These are phyloP conservation scores for Heliconius erato DNA, from an alignment of 2,888 invertebrate genomes.

Conservation along the genomic window DNA sequence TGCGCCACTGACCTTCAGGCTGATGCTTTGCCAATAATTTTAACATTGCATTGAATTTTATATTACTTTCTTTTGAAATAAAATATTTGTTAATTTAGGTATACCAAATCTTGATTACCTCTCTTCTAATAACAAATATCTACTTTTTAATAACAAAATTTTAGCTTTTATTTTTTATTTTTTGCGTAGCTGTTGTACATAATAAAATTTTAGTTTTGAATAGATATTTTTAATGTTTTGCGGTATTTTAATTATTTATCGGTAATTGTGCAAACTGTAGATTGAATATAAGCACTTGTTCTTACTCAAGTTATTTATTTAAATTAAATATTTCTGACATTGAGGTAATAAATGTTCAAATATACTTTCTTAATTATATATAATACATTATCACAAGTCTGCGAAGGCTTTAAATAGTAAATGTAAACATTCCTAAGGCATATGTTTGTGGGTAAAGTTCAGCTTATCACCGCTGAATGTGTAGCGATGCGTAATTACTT, in stretches of 20 bases:
- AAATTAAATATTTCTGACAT: background rate
- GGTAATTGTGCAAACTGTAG: background rate
- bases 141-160: no score
- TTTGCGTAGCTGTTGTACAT: background rate
- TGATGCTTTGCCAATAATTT: constrained; percentile 34
- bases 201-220: background rate
- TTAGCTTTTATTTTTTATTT: background rate
- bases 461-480: constrained; percentile 21
- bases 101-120: background rate
- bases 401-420: background rate
- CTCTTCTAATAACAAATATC: background rate
- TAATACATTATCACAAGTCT: background rate
- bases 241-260: no score
- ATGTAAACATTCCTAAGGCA: constrained; percentile 16
- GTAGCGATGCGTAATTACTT: constrained; percentile 22
- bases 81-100: constrained; percentile 23
- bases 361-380: constrained; percentile 21
- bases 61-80: constrained; percentile 20
- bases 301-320: constrained; percentile 6
- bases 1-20: constrained; percentile 44
- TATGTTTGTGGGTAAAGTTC: constrained; percentile 19
- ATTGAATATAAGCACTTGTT: background rate
- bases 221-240: background rate
- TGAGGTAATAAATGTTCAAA: background rate
- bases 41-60: constrained; percentile 18